These are phyloP conservation scores for Nemoura dubitans DNA, from an alignment of 2,888 invertebrate species.

Conservation along the genomic window DNA sequence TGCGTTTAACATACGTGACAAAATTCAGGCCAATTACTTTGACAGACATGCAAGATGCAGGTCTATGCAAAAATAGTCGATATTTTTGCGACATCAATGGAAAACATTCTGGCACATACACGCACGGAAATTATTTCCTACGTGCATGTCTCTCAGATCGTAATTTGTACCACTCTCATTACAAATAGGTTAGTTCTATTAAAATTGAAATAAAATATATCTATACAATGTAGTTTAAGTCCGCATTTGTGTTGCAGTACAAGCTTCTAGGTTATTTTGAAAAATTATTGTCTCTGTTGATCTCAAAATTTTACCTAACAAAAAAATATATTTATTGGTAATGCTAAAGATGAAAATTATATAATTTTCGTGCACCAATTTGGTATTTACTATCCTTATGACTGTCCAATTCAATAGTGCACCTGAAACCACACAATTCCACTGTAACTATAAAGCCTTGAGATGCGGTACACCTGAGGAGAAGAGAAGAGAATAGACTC, in stretches of 20 bases:
- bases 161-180: no score
- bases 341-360: background rate
- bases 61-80: background rate
- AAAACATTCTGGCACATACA: background rate
- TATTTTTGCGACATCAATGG: background rate
- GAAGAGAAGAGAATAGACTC: background rate
- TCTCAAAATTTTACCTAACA: no score
- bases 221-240: no score
- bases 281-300: no score
- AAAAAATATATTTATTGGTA: background rate
- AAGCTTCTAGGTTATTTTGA: no score
- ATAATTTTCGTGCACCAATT: background rate
- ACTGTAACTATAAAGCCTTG: background rate
- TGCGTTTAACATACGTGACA: background rate
- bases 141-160: background rate
- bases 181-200: no score
- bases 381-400: background rate
- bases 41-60: background rate
- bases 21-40: slow-evolving; percentile 12
- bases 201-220: no score
- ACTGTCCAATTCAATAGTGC: slow-evolving; percentile 18
- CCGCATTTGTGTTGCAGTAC: no score
- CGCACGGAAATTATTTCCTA: background rate
- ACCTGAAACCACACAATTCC: slow-evolving; percentile 8
- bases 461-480: slow-evolving; percentile 22